Percentiles rank a stretch among this genome's conserved stretches.
Evolutionary conservation across 2,797 vertebrate species (phyloP).

Genomic region (Catharus ustulatus): DNA sequence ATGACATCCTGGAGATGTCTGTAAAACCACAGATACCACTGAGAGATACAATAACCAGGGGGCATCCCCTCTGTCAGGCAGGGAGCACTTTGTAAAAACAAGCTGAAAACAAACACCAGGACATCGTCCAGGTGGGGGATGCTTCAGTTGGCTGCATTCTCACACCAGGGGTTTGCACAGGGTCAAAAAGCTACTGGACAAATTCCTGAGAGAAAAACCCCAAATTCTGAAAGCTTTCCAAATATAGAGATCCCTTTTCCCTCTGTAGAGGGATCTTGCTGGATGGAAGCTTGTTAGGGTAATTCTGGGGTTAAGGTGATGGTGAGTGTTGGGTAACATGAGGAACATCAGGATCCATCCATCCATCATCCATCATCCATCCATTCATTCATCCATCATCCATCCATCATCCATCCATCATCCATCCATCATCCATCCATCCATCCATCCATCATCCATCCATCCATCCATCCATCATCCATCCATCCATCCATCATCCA

Average conservation of each 20-base stretch:
- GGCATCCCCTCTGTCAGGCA: background rate
- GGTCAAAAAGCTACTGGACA: background rate
- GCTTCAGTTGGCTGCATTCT: background rate
- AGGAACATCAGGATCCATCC: too few relatives aligned
- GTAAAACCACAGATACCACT: background rate
- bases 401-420: too few relatives aligned
- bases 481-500: background rate
- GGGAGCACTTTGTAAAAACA: background rate
- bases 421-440: too few relatives aligned
- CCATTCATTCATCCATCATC: background rate
- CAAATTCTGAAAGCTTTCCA: background rate
- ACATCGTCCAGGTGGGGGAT: background rate
- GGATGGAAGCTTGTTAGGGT: background rate
- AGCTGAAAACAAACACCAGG: background rate
- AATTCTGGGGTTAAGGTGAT: background rate
- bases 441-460: background rate
- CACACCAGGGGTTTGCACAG: background rate
- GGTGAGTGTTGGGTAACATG: background rate
- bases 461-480: background rate
- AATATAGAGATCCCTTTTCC: background rate
- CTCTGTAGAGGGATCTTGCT: accelerated
- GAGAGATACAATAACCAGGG: background rate
- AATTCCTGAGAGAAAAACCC: background rate
- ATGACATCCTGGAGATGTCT: background rate
- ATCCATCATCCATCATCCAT: too few relatives aligned